Conservation (phyloP, 2,888 invertebrate genomes). For the Syrphus vitripennis region DNA sequence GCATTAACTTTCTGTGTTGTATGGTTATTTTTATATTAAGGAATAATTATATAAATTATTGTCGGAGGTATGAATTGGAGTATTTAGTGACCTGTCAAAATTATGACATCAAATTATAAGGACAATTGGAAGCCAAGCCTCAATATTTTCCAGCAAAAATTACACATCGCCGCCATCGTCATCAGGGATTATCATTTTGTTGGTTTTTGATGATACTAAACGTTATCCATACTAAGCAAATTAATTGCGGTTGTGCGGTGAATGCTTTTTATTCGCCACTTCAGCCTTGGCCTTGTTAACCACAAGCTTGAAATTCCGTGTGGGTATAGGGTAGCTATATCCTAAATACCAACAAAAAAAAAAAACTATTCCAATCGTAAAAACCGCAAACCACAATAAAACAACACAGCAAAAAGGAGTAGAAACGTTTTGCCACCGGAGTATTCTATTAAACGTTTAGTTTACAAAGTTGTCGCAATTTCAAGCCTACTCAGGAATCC, state of each 20-base stretch:
- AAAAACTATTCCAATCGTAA: neutral
- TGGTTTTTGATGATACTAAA: neutral
- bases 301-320: neutral
- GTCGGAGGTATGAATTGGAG: neutral
- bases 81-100: neutral
- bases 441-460: conserved; percentile 18
- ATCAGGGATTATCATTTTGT: neutral
- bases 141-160: too few relatives aligned
- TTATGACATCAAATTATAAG: too few relatives aligned
- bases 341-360: neutral
- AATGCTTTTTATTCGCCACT: neutral
- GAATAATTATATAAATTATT: neutral
- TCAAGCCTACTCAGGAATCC: conserved; percentile 28
- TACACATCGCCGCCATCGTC: too few relatives aligned
- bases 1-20: neutral
- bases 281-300: neutral
- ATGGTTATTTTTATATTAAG: neutral
- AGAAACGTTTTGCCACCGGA: neutral
- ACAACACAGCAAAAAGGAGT: neutral
- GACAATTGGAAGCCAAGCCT: too few relatives aligned
- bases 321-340: neutral
- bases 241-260: neutral
- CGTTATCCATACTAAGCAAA: neutral
- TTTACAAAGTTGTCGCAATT: conserved; percentile 62
- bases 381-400: neutral